Percentiles rank a stretch among this genome's conserved stretches.
These are phyloP conservation scores for Recurvirostra avosetta DNA, from an alignment of 2,113 vertebrate species.

Conservation along the genomic window DNA sequence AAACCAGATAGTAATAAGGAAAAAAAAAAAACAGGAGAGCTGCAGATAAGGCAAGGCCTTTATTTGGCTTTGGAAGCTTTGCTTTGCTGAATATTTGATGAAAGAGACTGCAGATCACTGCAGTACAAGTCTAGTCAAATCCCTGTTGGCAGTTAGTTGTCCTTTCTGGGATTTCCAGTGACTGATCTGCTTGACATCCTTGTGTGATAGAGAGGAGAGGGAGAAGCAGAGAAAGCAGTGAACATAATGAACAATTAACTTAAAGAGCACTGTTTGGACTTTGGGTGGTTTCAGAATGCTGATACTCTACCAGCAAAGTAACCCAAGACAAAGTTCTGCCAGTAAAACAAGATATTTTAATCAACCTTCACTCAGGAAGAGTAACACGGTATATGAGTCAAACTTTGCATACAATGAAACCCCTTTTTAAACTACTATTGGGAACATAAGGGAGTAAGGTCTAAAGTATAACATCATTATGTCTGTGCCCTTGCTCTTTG, in stretches of 20 bases:
- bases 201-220: background rate
- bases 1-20: background rate
- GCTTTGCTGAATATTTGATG: constrained; percentile 65
- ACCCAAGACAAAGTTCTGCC: background rate
- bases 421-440: background rate
- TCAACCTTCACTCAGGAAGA: background rate
- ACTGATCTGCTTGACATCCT: background rate
- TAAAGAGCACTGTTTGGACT: background rate
- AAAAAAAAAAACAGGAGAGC: background rate
- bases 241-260: background rate
- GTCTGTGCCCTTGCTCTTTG: background rate
- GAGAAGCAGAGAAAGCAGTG: background rate
- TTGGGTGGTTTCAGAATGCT: background rate
- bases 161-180: constrained; percentile 15
- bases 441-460: background rate
- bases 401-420: background rate
- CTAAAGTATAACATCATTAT: background rate
- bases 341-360: background rate
- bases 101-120: constrained; percentile 45
- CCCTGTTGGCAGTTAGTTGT: constrained; percentile 25
- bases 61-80: constrained; percentile 37
- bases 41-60: background rate
- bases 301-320: background rate
- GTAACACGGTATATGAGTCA: background rate
- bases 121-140: constrained; percentile 13